Percentiles rank a stretch among this genome's conserved stretches.
These are phyloP conservation scores for Blera fallax DNA, from an alignment of 2,888 invertebrate genomes.

Conservation along the genomic window DNA sequence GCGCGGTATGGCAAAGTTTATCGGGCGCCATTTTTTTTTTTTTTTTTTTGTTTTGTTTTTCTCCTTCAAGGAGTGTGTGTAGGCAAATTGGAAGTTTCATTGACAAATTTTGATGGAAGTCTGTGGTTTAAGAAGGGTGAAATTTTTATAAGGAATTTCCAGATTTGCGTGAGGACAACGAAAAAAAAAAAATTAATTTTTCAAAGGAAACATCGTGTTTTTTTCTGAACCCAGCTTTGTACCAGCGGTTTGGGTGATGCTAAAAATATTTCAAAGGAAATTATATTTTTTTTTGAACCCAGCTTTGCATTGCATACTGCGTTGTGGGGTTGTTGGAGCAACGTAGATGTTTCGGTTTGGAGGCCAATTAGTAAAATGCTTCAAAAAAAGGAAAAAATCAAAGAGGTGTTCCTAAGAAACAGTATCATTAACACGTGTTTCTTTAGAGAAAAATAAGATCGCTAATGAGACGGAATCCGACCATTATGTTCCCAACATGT, in stretches of 20 bases:
- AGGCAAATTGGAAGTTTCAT: constrained; percentile 1
- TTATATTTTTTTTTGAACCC: neutral
- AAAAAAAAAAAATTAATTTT: too few relatives aligned
- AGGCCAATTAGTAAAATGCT: neutral
- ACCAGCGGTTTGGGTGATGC: neutral
- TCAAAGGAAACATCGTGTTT: too few relatives aligned
- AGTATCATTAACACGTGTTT: neutral
- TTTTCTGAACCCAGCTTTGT: too few relatives aligned
- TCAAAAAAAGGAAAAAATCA: neutral
- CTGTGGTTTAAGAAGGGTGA: neutral
- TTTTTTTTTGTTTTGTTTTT: neutral
- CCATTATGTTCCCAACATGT: neutral
- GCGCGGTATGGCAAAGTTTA: neutral
- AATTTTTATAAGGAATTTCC: neutral
- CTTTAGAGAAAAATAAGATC: neutral
- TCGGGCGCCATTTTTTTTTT: constrained; percentile 10
- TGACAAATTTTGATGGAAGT: neutral
- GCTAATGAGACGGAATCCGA: neutral
- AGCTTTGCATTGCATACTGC: neutral
- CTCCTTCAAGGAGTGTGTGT: neutral
- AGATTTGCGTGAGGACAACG: neutral
- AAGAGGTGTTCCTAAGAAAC: neutral
- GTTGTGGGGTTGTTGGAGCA: neutral
- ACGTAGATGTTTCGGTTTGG: neutral
- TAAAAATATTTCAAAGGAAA: neutral